A percentile compares a stretch with the other conserved stretches of the same genome.
phyloP scores from a whole-genome alignment of 2,113 vertebrate species.

The Phrynocephalus versicolor region DNA sequence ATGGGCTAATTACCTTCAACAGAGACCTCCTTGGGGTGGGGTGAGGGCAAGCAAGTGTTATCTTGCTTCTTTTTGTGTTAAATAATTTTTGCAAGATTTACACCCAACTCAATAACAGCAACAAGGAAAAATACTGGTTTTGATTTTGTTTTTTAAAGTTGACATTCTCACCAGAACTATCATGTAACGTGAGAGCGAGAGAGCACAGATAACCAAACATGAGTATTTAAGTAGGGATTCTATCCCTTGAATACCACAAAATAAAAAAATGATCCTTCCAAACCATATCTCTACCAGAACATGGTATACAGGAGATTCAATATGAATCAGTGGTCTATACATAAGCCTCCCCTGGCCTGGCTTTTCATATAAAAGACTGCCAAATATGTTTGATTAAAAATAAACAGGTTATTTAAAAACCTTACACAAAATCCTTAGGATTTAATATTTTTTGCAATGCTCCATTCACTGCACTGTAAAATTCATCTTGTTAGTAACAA shows the following conservation, averaged over 20 bases:
- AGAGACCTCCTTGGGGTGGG: conserved; percentile 44
- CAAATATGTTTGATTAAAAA: conserved; percentile 8
- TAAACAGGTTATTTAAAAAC: conserved; percentile 74
- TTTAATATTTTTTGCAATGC: conserved; percentile 72
- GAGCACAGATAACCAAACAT: background rate
- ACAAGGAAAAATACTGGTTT: conserved; percentile 46
- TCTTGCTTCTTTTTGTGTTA: background rate
- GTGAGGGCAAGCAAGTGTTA: background rate
- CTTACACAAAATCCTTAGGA: conserved; percentile 89
- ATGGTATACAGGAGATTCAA: conserved; percentile 87
- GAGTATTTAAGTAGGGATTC: background rate
- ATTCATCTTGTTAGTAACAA: conserved; percentile 31
- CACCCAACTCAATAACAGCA: conserved; percentile 17
- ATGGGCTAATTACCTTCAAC: conserved; percentile 27
- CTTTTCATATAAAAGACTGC: conserved; percentile 60
- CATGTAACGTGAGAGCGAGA: background rate
- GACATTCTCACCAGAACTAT: conserved; percentile 35
- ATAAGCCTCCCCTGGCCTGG: conserved; percentile 66
- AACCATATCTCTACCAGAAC: conserved; percentile 59
- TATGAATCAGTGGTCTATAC: conserved; percentile 82
- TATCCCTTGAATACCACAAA: background rate
- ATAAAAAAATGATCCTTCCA: conserved; percentile 67
- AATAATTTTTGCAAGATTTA: conserved; percentile 28
- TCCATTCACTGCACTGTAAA: conserved; percentile 54
- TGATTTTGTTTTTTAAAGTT: background rate